These are phyloP conservation scores for Carassius auratus DNA, from an alignment of 2,113 vertebrate genomes.

Conservation along the genomic window DNA sequence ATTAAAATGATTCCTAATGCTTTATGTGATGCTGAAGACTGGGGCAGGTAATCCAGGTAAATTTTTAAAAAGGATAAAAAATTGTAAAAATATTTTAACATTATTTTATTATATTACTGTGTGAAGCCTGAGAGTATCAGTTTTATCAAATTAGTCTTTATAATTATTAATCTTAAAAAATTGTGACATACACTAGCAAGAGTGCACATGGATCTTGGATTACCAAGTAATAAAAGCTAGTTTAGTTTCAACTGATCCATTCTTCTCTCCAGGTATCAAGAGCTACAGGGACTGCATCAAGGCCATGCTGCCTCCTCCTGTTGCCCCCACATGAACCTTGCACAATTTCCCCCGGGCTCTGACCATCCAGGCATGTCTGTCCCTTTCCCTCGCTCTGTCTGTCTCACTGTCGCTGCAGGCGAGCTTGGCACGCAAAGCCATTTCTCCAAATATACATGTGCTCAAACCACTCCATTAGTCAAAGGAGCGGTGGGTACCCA, in stretches of 20 bases:
- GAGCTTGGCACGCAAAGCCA: not conserved
- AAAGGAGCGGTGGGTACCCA: not conserved
- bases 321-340: constrained; percentile 31
- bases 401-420: constrained; percentile 14
- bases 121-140: too few species aligned
- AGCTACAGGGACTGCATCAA: not conserved
- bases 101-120: not conserved
- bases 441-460: constrained; percentile 21
- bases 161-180: not conserved
- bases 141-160: not conserved
- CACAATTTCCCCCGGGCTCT: constrained; percentile 16
- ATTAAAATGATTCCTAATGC: not conserved
- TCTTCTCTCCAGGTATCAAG: constrained; percentile 31
- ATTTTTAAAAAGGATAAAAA: too few species aligned
- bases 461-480: not conserved
- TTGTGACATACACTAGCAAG: not conserved
- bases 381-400: constrained; percentile 22
- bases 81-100: not conserved
- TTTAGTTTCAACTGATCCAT: constrained; percentile 10
- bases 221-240: not conserved
- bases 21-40: not conserved
- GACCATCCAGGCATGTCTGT: constrained; percentile 43
- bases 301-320: constrained; percentile 27
- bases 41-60: not conserved
- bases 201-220: not conserved